phyloP scores from a whole-genome alignment of 2,797 vertebrate genomes.

The Bradypodion pumilum region DNA sequence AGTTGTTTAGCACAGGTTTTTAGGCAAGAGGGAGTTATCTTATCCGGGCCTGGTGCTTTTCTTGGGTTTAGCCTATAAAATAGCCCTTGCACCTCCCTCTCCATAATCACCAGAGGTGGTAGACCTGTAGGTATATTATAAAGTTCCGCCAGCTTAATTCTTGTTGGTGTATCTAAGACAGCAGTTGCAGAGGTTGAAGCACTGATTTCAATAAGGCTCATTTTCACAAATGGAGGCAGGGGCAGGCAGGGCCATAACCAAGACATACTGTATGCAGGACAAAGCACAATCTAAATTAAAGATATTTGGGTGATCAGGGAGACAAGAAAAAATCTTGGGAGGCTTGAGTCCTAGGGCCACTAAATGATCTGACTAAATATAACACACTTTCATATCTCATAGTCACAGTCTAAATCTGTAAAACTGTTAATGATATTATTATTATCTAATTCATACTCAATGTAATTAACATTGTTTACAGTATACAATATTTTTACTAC shows the following conservation, averaged over 20 bases:
- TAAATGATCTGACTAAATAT: background rate
- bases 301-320: background rate
- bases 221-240: background rate
- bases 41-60: too few species aligned
- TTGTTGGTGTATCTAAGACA: too few species aligned
- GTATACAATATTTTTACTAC: background rate
- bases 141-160: too few species aligned
- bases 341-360: background rate
- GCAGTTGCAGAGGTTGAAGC: too few species aligned
- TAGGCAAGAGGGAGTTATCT: too few species aligned
- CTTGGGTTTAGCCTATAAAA: too few species aligned
- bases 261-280: background rate
- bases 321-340: background rate
- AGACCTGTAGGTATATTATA: too few species aligned
- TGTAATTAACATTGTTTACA: slow-evolving; percentile 56
- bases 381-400: background rate
- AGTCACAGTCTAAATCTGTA: background rate
- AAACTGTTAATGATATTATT: background rate
- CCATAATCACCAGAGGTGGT: too few species aligned
- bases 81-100: too few species aligned
- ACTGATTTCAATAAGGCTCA: background rate
- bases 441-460: slow-evolving; percentile 42
- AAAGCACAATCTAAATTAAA: too few species aligned
- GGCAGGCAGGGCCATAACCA: too few species aligned
- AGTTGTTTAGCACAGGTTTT: too few species aligned